Percentiles rank a stretch among this genome's conserved stretches.
Evolutionary conservation across 2,113 vertebrate species (phyloP).

Genomic region (Cygnus buccinator): DNA sequence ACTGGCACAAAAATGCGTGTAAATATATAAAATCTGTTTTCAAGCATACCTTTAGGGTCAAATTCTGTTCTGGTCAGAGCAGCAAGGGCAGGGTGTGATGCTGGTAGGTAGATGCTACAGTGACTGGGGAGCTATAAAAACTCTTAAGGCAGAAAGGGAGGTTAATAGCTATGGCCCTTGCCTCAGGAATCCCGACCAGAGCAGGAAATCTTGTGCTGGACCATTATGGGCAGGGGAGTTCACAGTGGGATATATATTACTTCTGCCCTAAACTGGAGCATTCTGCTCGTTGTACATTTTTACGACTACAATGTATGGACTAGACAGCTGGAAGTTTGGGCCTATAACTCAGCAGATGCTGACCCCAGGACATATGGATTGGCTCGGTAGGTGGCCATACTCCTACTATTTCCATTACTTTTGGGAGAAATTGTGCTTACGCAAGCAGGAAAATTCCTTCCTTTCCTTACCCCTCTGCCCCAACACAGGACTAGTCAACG

Average conservation of each 20-base stretch:
- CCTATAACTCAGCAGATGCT: background rate
- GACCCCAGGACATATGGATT: background rate
- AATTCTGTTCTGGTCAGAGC: background rate
- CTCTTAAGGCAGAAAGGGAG: background rate
- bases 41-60: background rate
- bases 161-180: background rate
- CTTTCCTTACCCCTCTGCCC: background rate
- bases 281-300: slow-evolving; percentile 5
- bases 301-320: background rate
- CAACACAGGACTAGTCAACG: background rate
- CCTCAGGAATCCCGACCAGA: slow-evolving; percentile 4
- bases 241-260: background rate
- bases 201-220: slow-evolving; percentile 15
- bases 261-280: background rate
- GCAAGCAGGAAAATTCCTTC: background rate
- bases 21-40: slow-evolving; percentile 12
- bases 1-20: background rate
- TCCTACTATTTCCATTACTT: background rate
- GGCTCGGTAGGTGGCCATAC: background rate
- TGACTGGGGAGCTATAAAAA: background rate
- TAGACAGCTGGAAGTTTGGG: background rate
- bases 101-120: background rate
- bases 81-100: background rate
- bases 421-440: slow-evolving; percentile 18
- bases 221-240: background rate